A percentile compares a stretch with the other conserved stretches of the same genome.
These are phyloP conservation scores for Drosophila saltans DNA, from an alignment of 1,140 invertebrate genomes.

Conservation along the genomic window DNA sequence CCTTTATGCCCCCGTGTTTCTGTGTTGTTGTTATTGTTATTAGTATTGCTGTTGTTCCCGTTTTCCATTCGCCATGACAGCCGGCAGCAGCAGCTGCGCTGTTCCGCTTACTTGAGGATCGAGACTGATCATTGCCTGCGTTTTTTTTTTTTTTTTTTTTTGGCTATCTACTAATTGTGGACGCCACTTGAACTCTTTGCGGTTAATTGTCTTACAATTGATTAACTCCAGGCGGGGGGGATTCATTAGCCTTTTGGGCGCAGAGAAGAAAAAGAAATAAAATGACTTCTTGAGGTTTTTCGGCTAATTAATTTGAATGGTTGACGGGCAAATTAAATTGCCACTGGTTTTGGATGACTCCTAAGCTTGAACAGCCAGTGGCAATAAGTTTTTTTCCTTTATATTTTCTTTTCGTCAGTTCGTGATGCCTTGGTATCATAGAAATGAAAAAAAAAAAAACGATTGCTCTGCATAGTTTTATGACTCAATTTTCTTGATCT, in stretches of 20 bases:
- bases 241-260: background rate
- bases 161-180: constrained; percentile 56
- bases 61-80: constrained; percentile 3
- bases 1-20: background rate
- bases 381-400: background rate
- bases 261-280: constrained; percentile 27
- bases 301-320: constrained; percentile 61
- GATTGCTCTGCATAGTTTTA: constrained; percentile 68
- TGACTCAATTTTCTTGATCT: constrained; percentile 68
- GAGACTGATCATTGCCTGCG: constrained; percentile 27
- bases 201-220: constrained; percentile 67
- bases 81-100: constrained; percentile 8
- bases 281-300: constrained; percentile 29
- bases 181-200: constrained; percentile 46
- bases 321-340: constrained; percentile 64
- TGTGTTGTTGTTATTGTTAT: background rate
- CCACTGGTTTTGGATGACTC: constrained; percentile 63
- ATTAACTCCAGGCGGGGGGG: constrained; percentile 45
- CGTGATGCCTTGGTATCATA: constrained; percentile 55
- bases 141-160: constrained; percentile 14
- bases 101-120: constrained; percentile 12
- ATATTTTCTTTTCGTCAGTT: constrained; percentile 40
- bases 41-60: background rate
- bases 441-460: constrained; percentile 36
- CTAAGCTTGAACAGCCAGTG: constrained; percentile 14